Percentiles rank a stretch among this genome's conserved stretches.
Conservation (phyloP, 2,888 invertebrate genomes). For the Oeneis ivallda region DNA sequence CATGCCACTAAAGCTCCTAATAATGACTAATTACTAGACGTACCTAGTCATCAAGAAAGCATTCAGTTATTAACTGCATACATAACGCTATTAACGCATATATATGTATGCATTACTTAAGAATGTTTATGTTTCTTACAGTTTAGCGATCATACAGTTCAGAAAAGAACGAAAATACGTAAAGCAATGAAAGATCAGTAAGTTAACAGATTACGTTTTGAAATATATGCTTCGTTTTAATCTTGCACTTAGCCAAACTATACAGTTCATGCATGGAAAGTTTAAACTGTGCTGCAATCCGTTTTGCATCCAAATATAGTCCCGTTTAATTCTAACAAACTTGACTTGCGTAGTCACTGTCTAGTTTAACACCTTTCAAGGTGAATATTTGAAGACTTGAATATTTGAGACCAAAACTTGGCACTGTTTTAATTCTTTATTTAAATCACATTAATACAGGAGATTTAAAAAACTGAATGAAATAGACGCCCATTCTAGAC, state of each 20-base stretch:
- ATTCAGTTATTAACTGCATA: constrained; percentile 47
- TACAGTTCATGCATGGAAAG: neutral
- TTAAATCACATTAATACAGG: no score
- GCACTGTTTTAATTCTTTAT: no score
- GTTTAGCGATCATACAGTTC: constrained; percentile 4
- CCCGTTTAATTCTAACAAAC: no score
- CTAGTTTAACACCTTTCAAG: no score
- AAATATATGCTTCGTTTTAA: neutral
- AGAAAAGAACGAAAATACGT: neutral
- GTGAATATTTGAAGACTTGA: no score
- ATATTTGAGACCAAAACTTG: no score
- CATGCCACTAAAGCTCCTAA: constrained; percentile 36
- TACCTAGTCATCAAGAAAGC: constrained; percentile 36
- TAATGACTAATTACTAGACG: constrained; percentile 11
- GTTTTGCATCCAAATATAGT: no score
- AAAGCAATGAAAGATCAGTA: neutral
- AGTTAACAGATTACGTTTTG: neutral
- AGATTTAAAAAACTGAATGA: no score
- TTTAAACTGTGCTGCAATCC: no score
- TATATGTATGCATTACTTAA: constrained; percentile 47
- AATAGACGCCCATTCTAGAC: no score
- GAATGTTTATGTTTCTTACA: constrained; percentile 28
- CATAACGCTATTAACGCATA: constrained; percentile 39
- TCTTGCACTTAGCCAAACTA: neutral
- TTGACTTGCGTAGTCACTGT: no score